These are phyloP conservation scores for Dicerorhinus sumatrensis DNA, from an alignment of 2,113 vertebrate genomes.

Conservation along the genomic window DNA sequence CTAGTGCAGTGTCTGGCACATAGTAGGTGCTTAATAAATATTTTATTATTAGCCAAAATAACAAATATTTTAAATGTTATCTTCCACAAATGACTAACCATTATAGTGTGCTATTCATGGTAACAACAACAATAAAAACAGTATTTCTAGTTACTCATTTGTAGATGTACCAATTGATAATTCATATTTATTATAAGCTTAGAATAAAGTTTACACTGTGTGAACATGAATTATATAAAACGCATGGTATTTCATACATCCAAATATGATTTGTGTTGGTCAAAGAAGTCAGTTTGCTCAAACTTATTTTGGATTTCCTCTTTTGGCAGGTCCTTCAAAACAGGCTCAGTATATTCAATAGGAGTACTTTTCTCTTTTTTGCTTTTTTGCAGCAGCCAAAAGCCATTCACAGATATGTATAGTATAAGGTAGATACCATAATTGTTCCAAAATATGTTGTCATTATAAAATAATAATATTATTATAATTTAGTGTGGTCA, in stretches of 20 bases:
- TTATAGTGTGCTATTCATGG: not conserved
- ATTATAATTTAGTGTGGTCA: not conserved
- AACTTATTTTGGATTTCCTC: not conserved
- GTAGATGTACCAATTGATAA: not conserved
- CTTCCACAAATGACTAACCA: not conserved
- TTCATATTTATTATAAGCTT: not conserved
- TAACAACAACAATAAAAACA: not conserved
- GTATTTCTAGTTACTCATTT: not conserved
- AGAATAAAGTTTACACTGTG: not conserved
- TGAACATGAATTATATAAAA: not conserved
- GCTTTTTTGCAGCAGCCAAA: not conserved
- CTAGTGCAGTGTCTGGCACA: not conserved
- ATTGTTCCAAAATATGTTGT: not conserved
- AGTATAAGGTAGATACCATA: not conserved
- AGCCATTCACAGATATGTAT: not conserved
- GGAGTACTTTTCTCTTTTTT: not conserved
- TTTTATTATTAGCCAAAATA: not conserved
- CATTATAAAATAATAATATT: not conserved
- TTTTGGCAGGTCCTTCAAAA: not conserved
- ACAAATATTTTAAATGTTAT: not conserved
- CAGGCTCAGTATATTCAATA: not conserved
- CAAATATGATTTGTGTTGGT: not conserved
- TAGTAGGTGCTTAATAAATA: not conserved
- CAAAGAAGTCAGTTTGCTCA: not conserved
- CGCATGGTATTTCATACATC: not conserved